Base-by-base conservation (phyloP, 2,797 vertebrate species). In the Neoniphon sammara region DNA sequence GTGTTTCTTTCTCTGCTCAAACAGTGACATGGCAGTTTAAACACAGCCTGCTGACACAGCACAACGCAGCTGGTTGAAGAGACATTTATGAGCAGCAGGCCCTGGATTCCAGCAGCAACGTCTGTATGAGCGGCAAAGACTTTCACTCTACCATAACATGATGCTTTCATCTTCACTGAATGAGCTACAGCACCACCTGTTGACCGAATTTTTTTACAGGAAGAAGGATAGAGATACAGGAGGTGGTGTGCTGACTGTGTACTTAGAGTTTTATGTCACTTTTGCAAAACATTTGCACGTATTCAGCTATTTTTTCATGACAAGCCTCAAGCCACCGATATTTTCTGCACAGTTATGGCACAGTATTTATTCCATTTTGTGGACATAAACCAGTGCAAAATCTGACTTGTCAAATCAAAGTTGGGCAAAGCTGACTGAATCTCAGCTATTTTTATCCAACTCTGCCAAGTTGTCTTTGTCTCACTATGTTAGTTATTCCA, bases 121-220 rank as follows among this genome's bases (percentile, higher is more conserved):
- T 9, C 14, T 9, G 11, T 59, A 42, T 59, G n/a, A 30, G 55
- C 10, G 15, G 21, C 11, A 36, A 34, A 61, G 53, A 39, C 14
- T 0, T 55, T 50, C 12, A 17, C 0, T 36, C 21, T 20, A 7
- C 23, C 6, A 54, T 36, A 18, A 18, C 27, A 66, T 11, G 20
- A 56, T 30, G 34, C 50, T 53, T 39, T 69, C 12, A 64, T 49
- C 44, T 27, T 66, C 52, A 53, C 49, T 74, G 17, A 42, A 70
- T 63, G n/a, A 68, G 9, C 82, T 62, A 53, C 57, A 87, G 59
- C 79, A 34, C 82, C 88, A 82, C 70, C 88, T 89, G 74, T 75
- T 91, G 91, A 84, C 4, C 58, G 70, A 36, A 71, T 0, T 18
- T 12, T 46, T 8, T 14, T 3, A 57, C 6, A 64, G n/a, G 18